A percentile compares a stretch with the other conserved stretches of the same genome.
phyloP scores from a whole-genome alignment of 1,140 invertebrate species.

The Ceratoteleas bidentatus region DNA sequence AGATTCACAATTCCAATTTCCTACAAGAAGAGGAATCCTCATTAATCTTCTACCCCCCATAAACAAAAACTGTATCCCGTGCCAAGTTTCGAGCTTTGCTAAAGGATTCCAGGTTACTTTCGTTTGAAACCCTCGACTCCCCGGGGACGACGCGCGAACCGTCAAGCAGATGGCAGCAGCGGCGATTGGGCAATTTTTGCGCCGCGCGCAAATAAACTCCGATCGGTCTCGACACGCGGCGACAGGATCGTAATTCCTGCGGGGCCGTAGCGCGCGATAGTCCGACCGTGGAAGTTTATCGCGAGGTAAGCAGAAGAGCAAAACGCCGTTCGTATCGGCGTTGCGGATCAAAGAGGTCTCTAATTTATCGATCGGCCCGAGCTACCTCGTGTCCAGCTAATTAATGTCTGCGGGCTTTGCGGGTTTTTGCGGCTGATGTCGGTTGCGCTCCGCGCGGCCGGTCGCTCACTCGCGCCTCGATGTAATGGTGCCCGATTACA shows the following conservation, averaged over 20 bases:
- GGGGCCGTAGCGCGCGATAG: constrained; percentile 16
- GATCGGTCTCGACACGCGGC: constrained; percentile 39
- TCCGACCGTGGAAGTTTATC: constrained; percentile 44
- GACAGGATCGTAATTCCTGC: constrained; percentile 41
- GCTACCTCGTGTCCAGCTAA: constrained; percentile 67
- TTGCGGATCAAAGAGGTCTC: constrained; percentile 63
- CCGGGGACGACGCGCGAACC: no score
- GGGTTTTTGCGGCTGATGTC: constrained; percentile 58
- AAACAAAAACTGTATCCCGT: no score
- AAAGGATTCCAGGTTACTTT: no score
- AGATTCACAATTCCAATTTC: no score
- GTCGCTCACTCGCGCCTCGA: constrained; percentile 51
- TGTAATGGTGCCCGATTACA: constrained; percentile 67
- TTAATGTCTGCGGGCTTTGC: constrained; percentile 65
- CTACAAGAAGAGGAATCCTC: no score
- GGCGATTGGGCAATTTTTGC: not conserved
- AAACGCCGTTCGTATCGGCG: constrained; percentile 60
- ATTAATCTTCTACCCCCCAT: no score
- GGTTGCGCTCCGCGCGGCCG: constrained; percentile 41
- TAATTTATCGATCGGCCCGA: constrained; percentile 65
- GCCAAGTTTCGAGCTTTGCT: no score
- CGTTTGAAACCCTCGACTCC: no score
- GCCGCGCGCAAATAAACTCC: constrained; percentile 15
- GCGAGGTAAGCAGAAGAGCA: constrained; percentile 51
- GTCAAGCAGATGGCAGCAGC: constrained; percentile 2